Base-by-base conservation (phyloP, 2,888 invertebrate species). In the Liodrosophila aerea region DNA sequence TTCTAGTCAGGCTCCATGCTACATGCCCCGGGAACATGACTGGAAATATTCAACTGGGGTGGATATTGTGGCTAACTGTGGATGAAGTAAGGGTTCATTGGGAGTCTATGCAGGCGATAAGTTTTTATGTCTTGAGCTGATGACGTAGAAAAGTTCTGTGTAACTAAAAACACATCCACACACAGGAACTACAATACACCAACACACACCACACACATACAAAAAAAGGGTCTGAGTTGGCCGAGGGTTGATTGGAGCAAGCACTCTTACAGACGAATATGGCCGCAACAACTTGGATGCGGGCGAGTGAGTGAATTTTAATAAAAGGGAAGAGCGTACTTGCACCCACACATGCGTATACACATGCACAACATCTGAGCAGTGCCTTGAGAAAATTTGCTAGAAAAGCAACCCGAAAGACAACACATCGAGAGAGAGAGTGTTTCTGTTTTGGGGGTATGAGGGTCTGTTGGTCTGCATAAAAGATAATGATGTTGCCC, bases 401-500 rank as follows among this genome's bases (percentile, higher is more conserved):
- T 9, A 13, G 51, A 31, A 50, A 31, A 46, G 16, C 57, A 45
- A n/a, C 37, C 15, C 65, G 27, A 59, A 60, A 68, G 68, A 72
- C 53, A 43, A 54, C 40, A 50, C 49, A 64, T 50, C 66, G 68
- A 73, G 40, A 57, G 61, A 54, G 54, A 27, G n/a, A 9, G 13
- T 5, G 29, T 16, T 13, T 29, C 4, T 8, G n/a, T 13, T 30
- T 16, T 11, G 16, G 40, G n/a, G 50, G 41, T 22, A 22, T 18
- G 63, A 37, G 43, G 18, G 45, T 57, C 39, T 44, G 36, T 62
- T 56, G 53, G 66, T 85, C 78, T 86, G 75, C 77, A 86, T 84
- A 85, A 88, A 87, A 87, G 88, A 88, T 88, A 87, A 88, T 88
- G 87, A 88, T 88, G 88, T 87, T 88, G 88, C 86, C 86, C 85